These are phyloP conservation scores for Fregata magnificens DNA, from an alignment of 2,113 vertebrate genomes.

Conservation along the genomic window DNA sequence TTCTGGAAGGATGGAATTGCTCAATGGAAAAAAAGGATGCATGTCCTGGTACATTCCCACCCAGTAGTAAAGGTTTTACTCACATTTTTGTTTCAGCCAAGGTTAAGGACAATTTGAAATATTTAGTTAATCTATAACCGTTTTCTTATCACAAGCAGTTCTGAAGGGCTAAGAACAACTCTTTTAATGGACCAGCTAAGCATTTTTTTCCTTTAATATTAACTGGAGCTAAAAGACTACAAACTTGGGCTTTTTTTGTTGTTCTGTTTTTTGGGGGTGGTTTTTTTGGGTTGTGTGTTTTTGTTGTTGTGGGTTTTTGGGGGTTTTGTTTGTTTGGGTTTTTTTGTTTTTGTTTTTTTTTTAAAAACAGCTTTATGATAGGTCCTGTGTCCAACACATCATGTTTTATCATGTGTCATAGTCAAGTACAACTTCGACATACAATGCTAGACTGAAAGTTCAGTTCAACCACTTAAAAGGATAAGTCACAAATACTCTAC, in stretches of 20 bases:
- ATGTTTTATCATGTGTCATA: background rate
- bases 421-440: background rate
- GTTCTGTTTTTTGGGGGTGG: no score
- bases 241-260: background rate
- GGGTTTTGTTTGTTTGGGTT: no score
- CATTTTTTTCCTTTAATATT: slow-evolving; percentile 22
- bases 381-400: background rate
- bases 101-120: background rate
- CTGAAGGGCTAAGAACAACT: background rate
- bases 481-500: background rate
- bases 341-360: background rate
- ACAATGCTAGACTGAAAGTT: background rate
- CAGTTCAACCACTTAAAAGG: background rate
- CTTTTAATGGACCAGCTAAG: background rate
- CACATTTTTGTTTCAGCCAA: background rate
- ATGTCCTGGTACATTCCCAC: background rate
- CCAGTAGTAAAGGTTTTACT: background rate
- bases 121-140: slow-evolving; percentile 37
- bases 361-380: background rate
- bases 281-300: no score
- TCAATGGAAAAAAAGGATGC: background rate
- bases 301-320: no score
- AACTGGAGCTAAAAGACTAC: background rate
- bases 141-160: slow-evolving; percentile 3
- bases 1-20: background rate